A percentile compares a stretch with the other conserved stretches of the same genome.
phyloP scores from a whole-genome alignment of 2,888 invertebrate genomes.

The Pseudoips prasinana region DNA sequence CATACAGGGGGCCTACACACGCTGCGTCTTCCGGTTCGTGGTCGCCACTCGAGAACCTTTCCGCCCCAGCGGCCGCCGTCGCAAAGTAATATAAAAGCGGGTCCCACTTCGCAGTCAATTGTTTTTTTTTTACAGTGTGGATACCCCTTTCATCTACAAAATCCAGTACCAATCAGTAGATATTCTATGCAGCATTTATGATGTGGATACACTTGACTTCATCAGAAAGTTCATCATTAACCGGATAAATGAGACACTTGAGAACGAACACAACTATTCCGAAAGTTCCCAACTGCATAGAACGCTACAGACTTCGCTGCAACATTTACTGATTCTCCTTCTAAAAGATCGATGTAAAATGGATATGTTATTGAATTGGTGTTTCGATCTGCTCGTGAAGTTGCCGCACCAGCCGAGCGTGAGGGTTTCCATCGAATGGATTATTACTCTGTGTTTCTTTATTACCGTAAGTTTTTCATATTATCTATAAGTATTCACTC shows the following conservation, averaged over 20 bases:
- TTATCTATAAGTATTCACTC: too few relatives aligned
- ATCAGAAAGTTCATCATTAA: conserved; percentile 46
- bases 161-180: conserved; percentile 51
- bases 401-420: conserved; percentile 69
- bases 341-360: conserved; percentile 38
- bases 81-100: too few relatives aligned
- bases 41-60: too few relatives aligned
- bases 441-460: conserved; percentile 56
- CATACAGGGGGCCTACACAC: too few relatives aligned
- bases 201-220: conserved; percentile 39
- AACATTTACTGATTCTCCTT: conserved; percentile 52
- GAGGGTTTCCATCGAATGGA: conserved; percentile 66
- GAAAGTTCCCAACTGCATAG: conserved; percentile 64
- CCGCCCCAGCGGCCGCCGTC: too few relatives aligned
- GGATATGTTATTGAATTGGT: conserved; percentile 48
- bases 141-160: conserved; percentile 53
- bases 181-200: conserved; percentile 46
- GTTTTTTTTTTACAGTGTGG: conserved; percentile 57
- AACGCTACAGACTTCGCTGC: conserved; percentile 51
- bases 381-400: conserved; percentile 52
- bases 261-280: conserved; percentile 66
- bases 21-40: too few relatives aligned
- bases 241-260: conserved; percentile 54
- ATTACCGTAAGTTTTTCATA: conserved; percentile 52
- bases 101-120: too few relatives aligned